Evolutionary conservation across 2,888 invertebrate species (phyloP).

Genomic region (Hemistola chrysoprasaria): DNA sequence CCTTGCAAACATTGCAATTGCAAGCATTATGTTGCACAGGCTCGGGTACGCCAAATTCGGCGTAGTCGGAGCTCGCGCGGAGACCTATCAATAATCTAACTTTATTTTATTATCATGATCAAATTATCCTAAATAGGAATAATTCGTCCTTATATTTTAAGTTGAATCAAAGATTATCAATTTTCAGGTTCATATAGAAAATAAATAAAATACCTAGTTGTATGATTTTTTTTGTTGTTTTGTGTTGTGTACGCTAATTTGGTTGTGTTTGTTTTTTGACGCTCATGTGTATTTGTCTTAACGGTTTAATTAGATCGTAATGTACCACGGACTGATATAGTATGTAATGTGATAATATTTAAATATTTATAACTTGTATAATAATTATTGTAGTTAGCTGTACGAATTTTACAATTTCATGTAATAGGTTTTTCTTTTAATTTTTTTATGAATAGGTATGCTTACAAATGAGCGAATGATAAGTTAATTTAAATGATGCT

Average conservation of each 20-base stretch:
- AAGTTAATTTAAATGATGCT: too few relatives aligned
- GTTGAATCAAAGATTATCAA: too few relatives aligned
- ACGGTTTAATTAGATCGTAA: constrained; percentile 60
- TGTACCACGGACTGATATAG: constrained; percentile 76
- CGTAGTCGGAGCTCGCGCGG: too few relatives aligned
- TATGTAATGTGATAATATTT: constrained; percentile 80
- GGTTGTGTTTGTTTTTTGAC: constrained; percentile 33
- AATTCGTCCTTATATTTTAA: too few relatives aligned
- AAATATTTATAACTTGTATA: constrained; percentile 75
- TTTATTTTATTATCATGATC: too few relatives aligned
- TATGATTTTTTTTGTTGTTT: constrained; percentile 18
- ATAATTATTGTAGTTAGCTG: constrained; percentile 61
- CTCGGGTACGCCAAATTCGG: too few relatives aligned
- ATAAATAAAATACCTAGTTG: background rate
- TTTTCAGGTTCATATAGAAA: too few relatives aligned
- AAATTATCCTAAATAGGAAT: too few relatives aligned
- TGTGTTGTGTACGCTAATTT: constrained; percentile 28
- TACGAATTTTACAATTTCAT: constrained; percentile 50
- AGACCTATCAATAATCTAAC: too few relatives aligned
- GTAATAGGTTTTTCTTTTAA: constrained; percentile 43
- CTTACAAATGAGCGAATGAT: constrained; percentile 12
- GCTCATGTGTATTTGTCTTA: constrained; percentile 48
- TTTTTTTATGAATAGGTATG: constrained; percentile 29
- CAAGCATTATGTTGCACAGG: too few relatives aligned
- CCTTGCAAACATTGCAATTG: too few relatives aligned